Percentiles rank a stretch among this genome's conserved stretches.
These are phyloP conservation scores for Coregonus suidteri DNA, from an alignment of 2,797 vertebrate species.

Conservation along the genomic window DNA sequence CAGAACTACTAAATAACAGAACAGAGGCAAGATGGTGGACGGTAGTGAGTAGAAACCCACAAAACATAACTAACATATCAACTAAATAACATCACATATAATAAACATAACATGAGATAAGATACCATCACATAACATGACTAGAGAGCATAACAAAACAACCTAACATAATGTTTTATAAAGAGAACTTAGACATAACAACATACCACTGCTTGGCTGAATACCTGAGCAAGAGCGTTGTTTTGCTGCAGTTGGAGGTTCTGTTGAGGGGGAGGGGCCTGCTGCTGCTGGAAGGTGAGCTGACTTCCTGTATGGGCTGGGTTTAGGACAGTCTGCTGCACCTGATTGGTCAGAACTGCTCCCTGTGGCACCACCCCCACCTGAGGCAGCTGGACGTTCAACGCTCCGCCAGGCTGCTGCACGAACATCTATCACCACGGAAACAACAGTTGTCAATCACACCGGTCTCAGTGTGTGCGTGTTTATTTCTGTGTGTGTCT, in stretches of 20 bases:
- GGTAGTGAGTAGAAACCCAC: too few species aligned
- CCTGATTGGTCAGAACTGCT: constrained; percentile 82
- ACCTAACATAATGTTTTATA: neutral
- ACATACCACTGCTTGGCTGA: neutral
- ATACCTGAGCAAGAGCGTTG: constrained; percentile 71
- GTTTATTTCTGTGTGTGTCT: neutral
- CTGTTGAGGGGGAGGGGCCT: constrained; percentile 60
- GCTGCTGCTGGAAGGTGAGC: constrained; percentile 78
- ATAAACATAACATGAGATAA: too few species aligned
- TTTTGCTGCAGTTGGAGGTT: constrained; percentile 63
- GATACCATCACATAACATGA: too few species aligned
- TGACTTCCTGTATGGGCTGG: constrained; percentile 80
- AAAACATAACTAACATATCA: too few species aligned
- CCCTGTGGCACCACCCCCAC: constrained; percentile 82
- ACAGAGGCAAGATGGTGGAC: too few species aligned
- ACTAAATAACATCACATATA: too few species aligned
- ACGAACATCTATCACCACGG: constrained; percentile 85
- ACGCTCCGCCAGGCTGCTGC: constrained; percentile 83
- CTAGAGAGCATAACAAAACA: neutral
- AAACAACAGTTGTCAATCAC: constrained; percentile 23
- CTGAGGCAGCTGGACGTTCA: constrained; percentile 88
- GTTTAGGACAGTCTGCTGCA: constrained; percentile 78
- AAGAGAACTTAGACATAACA: neutral
- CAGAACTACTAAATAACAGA: too few species aligned
- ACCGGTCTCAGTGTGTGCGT: constrained; percentile 5